Evolutionary conservation across 2,888 invertebrate species (phyloP).

Genomic region (Apotomis turbidana): DNA sequence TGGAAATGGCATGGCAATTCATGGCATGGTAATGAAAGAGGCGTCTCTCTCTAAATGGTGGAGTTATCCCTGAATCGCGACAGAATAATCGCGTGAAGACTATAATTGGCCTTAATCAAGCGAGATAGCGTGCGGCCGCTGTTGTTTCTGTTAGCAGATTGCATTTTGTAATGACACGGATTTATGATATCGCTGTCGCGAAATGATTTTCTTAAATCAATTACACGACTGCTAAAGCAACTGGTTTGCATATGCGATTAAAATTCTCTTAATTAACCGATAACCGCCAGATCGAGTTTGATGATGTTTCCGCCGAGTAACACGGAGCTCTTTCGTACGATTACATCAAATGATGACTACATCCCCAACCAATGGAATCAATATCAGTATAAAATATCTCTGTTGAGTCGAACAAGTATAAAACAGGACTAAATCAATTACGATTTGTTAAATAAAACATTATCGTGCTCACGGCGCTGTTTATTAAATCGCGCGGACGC

Average conservation of each 20-base stretch:
- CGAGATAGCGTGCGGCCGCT: constrained; percentile 67
- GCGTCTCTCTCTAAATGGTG: constrained; percentile 69
- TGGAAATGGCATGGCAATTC: constrained; percentile 67
- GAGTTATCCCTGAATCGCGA: constrained; percentile 71
- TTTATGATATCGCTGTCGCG: constrained; percentile 52
- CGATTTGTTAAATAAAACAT: constrained; percentile 35
- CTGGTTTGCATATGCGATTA: constrained; percentile 21
- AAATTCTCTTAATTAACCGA: constrained; percentile 22
- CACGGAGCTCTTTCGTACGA: not conserved
- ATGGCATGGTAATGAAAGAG: constrained; percentile 68
- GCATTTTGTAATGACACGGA: constrained; percentile 56
- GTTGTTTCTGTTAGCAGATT: constrained; percentile 57
- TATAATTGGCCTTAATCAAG: constrained; percentile 77
- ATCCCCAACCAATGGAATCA: constrained; percentile 7
- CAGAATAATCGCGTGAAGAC: constrained; percentile 74
- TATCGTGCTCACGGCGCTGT: constrained; percentile 27
- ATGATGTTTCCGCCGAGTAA: too few species aligned
- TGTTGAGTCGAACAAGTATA: constrained; percentile 1
- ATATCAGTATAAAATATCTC: not conserved
- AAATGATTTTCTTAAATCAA: constrained; percentile 46
- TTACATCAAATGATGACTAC: constrained; percentile 3
- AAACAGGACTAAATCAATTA: constrained; percentile 26
- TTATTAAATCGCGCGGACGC: constrained; percentile 42
- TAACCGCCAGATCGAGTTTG: not conserved
- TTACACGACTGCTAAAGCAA: constrained; percentile 26